Evolutionary conservation across 2,888 invertebrate genomes (phyloP), one percentile per base, ranked within the genome.

Genomic region (Andrena hattorfiana): DNA sequence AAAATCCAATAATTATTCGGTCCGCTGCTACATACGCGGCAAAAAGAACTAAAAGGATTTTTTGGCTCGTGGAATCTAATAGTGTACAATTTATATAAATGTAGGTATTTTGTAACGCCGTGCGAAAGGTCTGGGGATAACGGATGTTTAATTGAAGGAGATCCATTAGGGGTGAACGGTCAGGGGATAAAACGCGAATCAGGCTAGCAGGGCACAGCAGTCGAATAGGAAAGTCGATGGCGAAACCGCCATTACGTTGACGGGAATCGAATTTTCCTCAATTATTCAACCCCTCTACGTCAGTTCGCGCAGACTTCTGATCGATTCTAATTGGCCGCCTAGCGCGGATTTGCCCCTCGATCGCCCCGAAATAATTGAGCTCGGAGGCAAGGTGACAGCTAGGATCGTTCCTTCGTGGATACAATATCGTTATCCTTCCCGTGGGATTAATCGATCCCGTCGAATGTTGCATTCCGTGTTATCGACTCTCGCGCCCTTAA

Each of bases 261-360:
- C 26, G 60, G 26, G 71, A 84, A 77, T 81, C 75, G 75, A 81
- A 78, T 81, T 81, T 78, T 72, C 73, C 68, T 76, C 74, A 73
- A 81, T 81, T 75, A 84, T 23, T 77, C 64, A 54, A 28, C 62
- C 62, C 54, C 75, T 66, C 75, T 32, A 13, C 69, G 59, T 72
- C 62, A 28, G 70, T 59, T 28, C 30, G 64, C 35, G 23, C 54
- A 28, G 83, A 88, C 87, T 85, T 85, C 75, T 66, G 86, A 89
- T 87, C 87, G 89, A 89, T 88, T 87, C 87, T 88, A 87, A 91
- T 90, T 90, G 85, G 85, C 87, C 77, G 56, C 75, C 83, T 69
- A 42, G 62, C 60, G 56, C 42, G 64, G 78, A 83, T 85, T 73
- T 84, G 77, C 82, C 81, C 59, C 70, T 79, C 79, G 84, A 85